Percentiles rank a stretch among this genome's conserved stretches.
Evolutionary conservation across 2,113 vertebrate species (phyloP).

Genomic region (Ginglymostoma cirratum): DNA sequence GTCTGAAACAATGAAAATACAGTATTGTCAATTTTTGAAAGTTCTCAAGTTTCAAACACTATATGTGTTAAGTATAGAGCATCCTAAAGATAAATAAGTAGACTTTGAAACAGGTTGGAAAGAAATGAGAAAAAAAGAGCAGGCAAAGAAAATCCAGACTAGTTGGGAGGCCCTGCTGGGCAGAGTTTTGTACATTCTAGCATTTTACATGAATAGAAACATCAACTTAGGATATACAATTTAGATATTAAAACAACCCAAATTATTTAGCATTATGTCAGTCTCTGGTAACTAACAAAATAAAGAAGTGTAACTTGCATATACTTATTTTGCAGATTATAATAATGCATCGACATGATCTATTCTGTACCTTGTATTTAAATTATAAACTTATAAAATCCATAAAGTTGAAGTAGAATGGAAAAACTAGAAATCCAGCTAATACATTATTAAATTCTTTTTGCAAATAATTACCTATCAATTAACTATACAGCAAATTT

Average conservation of each 20-base stretch:
- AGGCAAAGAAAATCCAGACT: background rate
- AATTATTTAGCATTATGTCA: background rate
- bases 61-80: background rate
- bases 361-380: background rate
- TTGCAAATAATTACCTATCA: background rate
- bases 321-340: background rate
- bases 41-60: background rate
- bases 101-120: background rate
- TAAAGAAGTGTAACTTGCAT: background rate
- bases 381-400: background rate
- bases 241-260: background rate
- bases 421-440: background rate
- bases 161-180: background rate
- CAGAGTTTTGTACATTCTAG: background rate
- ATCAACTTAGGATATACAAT: background rate
- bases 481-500: conserved; percentile 8
- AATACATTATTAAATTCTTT: background rate
- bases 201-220: background rate
- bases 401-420: background rate
- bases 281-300: background rate
- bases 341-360: background rate
- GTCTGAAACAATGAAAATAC: background rate
- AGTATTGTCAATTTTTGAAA: background rate
- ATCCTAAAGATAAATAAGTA: background rate
- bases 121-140: background rate